phyloP scores from a whole-genome alignment of 2,888 invertebrate species.

The Latrodectus elegans region DNA sequence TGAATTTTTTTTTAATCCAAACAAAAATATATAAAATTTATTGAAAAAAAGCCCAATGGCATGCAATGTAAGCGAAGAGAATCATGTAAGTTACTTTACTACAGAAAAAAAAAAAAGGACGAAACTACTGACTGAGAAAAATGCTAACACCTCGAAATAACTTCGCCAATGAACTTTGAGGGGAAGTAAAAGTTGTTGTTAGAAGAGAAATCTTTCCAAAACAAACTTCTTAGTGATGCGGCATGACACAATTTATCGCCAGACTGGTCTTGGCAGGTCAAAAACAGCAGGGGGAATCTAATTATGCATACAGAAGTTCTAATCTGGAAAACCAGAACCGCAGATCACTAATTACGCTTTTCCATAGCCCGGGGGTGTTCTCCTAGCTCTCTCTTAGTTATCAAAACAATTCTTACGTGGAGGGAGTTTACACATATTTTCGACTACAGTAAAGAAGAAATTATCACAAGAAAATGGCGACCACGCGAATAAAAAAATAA shows the following conservation, averaged over 20 bases:
- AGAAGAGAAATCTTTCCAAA: neutral
- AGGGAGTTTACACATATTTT: neutral
- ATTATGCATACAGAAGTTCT: slow-evolving; percentile 5
- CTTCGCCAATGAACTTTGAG: too few species aligned
- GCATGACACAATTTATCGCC: neutral
- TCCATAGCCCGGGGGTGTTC: neutral
- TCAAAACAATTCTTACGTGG: neutral
- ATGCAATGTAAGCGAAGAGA: too few species aligned
- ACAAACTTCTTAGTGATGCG: neutral
- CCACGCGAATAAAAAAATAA: neutral
- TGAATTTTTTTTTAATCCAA: too few species aligned
- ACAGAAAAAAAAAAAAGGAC: too few species aligned
- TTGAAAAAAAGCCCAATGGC: too few species aligned
- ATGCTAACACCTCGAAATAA: too few species aligned
- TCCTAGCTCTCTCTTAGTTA: neutral
- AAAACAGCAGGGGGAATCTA: neutral
- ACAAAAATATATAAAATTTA: too few species aligned
- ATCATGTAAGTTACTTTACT: too few species aligned
- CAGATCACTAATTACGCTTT: neutral
- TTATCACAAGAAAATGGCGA: neutral
- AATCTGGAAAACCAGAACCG: neutral
- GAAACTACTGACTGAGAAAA: too few species aligned
- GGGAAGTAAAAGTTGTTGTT: neutral
- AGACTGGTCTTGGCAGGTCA: neutral
- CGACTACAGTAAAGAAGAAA: neutral